These are phyloP conservation scores for Lithophane leautieri DNA, from an alignment of 2,888 invertebrate genomes.

Conservation along the genomic window DNA sequence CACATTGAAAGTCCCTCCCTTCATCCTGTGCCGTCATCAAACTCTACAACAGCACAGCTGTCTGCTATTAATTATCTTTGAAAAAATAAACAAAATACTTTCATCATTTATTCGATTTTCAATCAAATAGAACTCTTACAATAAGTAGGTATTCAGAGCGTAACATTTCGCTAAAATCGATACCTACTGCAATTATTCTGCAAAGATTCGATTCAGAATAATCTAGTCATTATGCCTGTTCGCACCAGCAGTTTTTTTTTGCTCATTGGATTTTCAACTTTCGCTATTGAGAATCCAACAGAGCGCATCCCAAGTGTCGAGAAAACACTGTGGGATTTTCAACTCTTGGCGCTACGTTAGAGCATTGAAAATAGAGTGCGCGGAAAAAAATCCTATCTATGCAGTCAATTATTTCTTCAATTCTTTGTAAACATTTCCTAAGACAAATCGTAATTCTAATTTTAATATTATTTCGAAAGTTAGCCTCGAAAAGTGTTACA, in stretches of 20 bases:
- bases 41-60: not conserved
- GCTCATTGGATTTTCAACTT: not conserved
- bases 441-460: conserved; percentile 18
- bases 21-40: too few relatives aligned
- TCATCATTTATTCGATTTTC: too few relatives aligned
- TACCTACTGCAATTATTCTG: conserved; percentile 13
- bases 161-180: conserved; percentile 14
- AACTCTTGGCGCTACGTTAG: too few relatives aligned
- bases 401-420: conserved; percentile 5
- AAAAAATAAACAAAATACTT: too few relatives aligned
- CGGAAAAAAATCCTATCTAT: not conserved
- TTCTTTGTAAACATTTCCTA: conserved; percentile 7
- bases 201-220: conserved; percentile 20
- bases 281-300: not conserved
- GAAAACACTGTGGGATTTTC: not conserved
- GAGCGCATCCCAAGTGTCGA: not conserved
- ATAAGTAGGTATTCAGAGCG: conserved; percentile 34
- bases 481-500: conserved; percentile 13
- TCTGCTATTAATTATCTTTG: too few relatives aligned
- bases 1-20: too few relatives aligned
- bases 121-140: conserved; percentile 4
- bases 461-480: conserved; percentile 22
- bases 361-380: not conserved
- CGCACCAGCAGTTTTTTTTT: not conserved
- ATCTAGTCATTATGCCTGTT: not conserved